Percentiles rank a stretch among this genome's conserved stretches.
Evolutionary conservation across 2,797 vertebrate species (phyloP).

Genomic region (Naso thynnoides): DNA sequence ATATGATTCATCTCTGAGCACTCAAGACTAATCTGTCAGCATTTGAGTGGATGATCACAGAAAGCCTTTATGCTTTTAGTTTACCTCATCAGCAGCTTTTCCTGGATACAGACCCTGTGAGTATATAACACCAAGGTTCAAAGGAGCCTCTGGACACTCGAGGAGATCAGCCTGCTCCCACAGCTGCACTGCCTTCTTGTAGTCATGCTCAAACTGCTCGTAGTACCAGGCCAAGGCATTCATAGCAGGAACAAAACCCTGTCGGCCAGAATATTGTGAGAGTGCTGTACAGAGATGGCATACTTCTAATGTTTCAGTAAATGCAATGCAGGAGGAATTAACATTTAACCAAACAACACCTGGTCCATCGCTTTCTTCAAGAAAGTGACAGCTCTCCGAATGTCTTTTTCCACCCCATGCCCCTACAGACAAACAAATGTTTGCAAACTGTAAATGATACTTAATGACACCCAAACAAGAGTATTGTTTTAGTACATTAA

Average conservation of each 20-base stretch:
- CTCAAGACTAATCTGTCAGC: background rate
- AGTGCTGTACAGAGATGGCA: background rate
- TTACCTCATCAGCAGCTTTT: slow-evolving; percentile 78
- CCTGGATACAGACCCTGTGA: slow-evolving; percentile 84
- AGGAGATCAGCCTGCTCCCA: slow-evolving; percentile 86
- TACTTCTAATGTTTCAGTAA: background rate
- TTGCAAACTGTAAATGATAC: background rate
- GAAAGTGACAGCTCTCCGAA: slow-evolving; percentile 82
- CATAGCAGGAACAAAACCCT: slow-evolving; percentile 85
- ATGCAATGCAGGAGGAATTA: background rate
- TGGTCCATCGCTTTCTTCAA: slow-evolving; percentile 84
- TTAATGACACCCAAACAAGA: background rate
- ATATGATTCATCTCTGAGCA: background rate
- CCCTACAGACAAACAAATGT: slow-evolving; percentile 72
- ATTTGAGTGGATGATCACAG: background rate
- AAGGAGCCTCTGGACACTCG: slow-evolving; percentile 81
- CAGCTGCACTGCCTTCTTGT: slow-evolving; percentile 78
- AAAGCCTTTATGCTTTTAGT: background rate
- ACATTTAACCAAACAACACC: slow-evolving; percentile 64
- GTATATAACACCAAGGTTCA: slow-evolving; percentile 86
- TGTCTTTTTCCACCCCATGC: slow-evolving; percentile 82
- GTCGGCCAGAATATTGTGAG: background rate
- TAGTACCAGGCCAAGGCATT: slow-evolving; percentile 89
- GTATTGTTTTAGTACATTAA: background rate
- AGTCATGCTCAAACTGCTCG: slow-evolving; percentile 82